Conservation (phyloP, 2,113 vertebrate species). For the Protobothrops mucrosquamatus region DNA sequence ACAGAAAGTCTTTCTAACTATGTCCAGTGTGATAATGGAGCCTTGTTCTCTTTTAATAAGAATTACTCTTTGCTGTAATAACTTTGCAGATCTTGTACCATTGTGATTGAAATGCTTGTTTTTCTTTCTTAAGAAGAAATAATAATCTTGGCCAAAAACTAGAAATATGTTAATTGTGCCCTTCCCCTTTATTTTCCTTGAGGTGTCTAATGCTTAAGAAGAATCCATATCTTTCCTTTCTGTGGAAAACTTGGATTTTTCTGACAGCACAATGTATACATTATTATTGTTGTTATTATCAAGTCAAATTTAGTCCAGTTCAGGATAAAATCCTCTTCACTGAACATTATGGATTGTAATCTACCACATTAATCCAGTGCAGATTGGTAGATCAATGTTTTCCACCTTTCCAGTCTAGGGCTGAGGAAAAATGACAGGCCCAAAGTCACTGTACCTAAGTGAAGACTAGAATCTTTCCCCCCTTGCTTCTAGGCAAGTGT, state of each 20-base stretch:
- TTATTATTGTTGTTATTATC: background rate
- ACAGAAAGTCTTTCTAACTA: background rate
- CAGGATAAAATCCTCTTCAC: background rate
- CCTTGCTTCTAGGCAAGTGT: background rate
- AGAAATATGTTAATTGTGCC: background rate
- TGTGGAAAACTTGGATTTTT: fast-evolving
- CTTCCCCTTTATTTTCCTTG: background rate
- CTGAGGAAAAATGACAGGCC: background rate
- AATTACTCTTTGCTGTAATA: slow-evolving; percentile 13
- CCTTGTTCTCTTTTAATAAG: background rate
- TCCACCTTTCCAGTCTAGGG: background rate
- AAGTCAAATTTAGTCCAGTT: background rate
- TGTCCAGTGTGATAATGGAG: background rate
- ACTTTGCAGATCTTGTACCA: background rate
- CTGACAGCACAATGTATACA: background rate
- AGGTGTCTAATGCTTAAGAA: background rate
- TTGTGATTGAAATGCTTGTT: slow-evolving; percentile 1
- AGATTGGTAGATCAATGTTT: background rate
- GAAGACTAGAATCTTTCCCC: background rate
- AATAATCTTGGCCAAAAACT: background rate
- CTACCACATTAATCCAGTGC: background rate
- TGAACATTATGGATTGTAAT: background rate
- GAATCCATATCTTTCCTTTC: background rate
- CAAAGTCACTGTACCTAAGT: background rate
- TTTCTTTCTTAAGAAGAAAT: background rate